These are phyloP conservation scores for Tipula confusa DNA, from an alignment of 2,888 invertebrate genomes.

Conservation along the genomic window DNA sequence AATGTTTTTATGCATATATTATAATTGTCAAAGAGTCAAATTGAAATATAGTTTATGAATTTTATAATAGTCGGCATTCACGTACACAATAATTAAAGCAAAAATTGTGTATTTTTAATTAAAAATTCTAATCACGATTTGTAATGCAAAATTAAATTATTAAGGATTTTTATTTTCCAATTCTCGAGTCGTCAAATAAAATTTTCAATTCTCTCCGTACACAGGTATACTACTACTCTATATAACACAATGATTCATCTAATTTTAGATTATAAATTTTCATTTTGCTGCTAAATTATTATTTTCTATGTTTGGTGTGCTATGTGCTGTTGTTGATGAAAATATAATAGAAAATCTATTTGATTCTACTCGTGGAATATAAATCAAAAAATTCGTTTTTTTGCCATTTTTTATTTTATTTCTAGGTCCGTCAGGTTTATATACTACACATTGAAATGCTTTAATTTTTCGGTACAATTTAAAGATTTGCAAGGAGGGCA, in stretches of 20 bases:
- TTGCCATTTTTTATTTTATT: not conserved
- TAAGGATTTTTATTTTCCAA: not conserved
- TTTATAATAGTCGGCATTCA: no score
- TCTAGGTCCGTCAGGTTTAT: not conserved
- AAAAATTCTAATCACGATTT: not conserved
- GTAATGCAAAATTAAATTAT: not conserved
- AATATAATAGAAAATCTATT: conserved; percentile 12
- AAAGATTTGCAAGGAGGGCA: not conserved
- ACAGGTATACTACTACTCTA: not conserved
- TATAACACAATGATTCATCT: not conserved
- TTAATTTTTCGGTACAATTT: not conserved
- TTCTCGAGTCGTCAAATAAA: not conserved
- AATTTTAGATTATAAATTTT: not conserved
- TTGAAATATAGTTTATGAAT: no score
- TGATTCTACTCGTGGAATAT: not conserved
- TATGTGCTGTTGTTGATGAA: not conserved
- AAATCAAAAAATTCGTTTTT: not conserved
- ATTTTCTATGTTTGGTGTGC: not conserved
- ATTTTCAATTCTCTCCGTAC: not conserved
- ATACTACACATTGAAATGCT: not conserved
- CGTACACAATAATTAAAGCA: not conserved
- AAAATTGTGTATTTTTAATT: not conserved
- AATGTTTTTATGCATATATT: no score
- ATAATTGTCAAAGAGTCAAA: no score
- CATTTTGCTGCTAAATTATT: not conserved